Evolutionary conservation across 2,797 vertebrate genomes (phyloP), one percentile per base, ranked within the genome.

Genomic region (Lepilemur ruficaudatus): DNA sequence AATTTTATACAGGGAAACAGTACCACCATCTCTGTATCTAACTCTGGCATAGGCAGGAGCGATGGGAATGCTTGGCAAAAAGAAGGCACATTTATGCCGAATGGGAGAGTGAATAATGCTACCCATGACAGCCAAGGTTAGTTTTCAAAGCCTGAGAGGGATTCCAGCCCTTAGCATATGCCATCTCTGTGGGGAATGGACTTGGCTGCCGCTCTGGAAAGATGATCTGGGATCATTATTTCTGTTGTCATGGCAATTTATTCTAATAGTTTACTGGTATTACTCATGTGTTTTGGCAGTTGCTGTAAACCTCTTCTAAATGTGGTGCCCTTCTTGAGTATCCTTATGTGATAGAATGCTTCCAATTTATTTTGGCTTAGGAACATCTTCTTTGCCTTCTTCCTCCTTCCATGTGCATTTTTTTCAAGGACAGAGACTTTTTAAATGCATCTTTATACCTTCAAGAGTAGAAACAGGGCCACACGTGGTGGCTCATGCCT

Each of bases 241-340:
- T 96, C 70, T 91, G 70, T 92, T 91, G 92, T 96, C 85, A 96
- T 91, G 91, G 95, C 94, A 94, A 95, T 96, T 89, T 79, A 43
- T 82, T 94, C 67, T 95, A 38, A 55, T 67, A 38, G 80, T 69
- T 89, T 85, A 63, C 59, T 93, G 59, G 82, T 87, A 57, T 94
- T 75, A 75, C 28, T 67, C 9, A 7, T 93, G 93, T 95, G 32
- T 93, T 89, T 83, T 75, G 82, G 32, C 63, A 23, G 41, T 92
- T 65, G 61, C 76, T 23, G 0, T 76, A 67, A 50, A 70, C 59
- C 22, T 72, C 4, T 61, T 96, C 32, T 80, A 80, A 95, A 41
- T 89, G 78, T 46, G 48, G 59, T 70, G 52, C 48, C 50, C 6
- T 91, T 96, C 63, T 88, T 82, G 67, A 67, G 14, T 41, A 41